Conservation (phyloP, 92 coral and sea anemone genomes). For the Scolanthus callimorphus region DNA sequence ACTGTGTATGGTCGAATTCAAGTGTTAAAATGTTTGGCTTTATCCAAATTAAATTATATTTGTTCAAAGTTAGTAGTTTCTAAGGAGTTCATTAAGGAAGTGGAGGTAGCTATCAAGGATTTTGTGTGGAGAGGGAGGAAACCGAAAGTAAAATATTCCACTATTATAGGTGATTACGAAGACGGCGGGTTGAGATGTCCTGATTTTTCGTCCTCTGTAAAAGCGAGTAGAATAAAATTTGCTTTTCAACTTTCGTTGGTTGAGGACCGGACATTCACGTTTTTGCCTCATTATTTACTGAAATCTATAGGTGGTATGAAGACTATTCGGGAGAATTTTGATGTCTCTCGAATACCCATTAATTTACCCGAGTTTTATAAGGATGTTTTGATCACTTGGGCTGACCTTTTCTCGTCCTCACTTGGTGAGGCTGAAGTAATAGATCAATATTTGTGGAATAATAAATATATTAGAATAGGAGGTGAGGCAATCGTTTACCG, state of each 20-base stretch:
- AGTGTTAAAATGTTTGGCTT: constrained; percentile 13
- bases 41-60: constrained; percentile 16
- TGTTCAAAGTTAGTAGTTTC: constrained; percentile 17
- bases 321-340: not conserved
- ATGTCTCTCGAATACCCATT: not conserved
- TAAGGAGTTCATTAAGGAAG: constrained; percentile 5
- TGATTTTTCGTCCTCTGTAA: constrained; percentile 11
- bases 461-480: not conserved
- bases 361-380: constrained; percentile 10
- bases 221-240: constrained; percentile 15
- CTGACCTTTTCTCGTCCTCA: not conserved
- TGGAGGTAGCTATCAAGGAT: constrained; percentile 4
- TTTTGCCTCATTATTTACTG: no score
- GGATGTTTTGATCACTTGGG: not conserved
- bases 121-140: constrained; percentile 16
- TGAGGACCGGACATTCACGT: no score
- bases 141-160: constrained; percentile 7
- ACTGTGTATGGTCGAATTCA: constrained; percentile 8
- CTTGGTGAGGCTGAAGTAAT: constrained; percentile 2
- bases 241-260: constrained; percentile 7
- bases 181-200: constrained; percentile 14
- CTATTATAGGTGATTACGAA: constrained; percentile 4
- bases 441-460: constrained; percentile 7
- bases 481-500: no score
- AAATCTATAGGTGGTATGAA: not conserved